phyloP scores from a whole-genome alignment of 2,797 vertebrate species.

The Jordanella pulchra region DNA sequence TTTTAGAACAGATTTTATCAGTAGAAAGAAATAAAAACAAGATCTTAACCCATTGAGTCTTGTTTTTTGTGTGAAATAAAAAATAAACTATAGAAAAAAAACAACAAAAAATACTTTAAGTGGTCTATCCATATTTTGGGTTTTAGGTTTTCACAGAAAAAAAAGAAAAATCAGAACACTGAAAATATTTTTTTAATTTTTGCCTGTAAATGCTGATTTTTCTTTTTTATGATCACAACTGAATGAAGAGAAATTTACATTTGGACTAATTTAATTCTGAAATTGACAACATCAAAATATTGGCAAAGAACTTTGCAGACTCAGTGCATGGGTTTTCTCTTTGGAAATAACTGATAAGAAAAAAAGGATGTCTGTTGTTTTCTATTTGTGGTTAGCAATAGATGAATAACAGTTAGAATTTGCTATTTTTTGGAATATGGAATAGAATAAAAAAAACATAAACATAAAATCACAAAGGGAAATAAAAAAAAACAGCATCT shows the following conservation, averaged over 20 bases:
- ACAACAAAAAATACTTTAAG: conserved; percentile 29
- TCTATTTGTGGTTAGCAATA: background rate
- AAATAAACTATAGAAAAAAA: conserved; percentile 34
- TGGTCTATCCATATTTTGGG: background rate
- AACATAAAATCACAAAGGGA: background rate
- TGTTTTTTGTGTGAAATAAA: conserved; percentile 46
- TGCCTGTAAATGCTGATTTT: background rate
- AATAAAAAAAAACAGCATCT: background rate
- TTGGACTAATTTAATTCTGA: background rate
- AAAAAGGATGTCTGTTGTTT: background rate
- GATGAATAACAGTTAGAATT: background rate
- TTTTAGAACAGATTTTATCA: conserved; percentile 46
- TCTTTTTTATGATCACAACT: too few species aligned
- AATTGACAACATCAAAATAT: background rate
- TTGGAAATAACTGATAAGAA: background rate
- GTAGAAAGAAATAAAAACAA: conserved; percentile 31
- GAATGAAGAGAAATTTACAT: too few species aligned
- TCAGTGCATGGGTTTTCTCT: background rate
- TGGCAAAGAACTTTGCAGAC: background rate
- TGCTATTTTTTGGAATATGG: background rate
- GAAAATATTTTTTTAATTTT: background rate
- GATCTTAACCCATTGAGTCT: conserved; percentile 43
- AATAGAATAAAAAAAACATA: background rate
- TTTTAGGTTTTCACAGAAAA: background rate
- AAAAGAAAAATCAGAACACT: background rate